Evolutionary conservation across 2,113 vertebrate species (phyloP).

Genomic region (Odocoileus virginianus): DNA sequence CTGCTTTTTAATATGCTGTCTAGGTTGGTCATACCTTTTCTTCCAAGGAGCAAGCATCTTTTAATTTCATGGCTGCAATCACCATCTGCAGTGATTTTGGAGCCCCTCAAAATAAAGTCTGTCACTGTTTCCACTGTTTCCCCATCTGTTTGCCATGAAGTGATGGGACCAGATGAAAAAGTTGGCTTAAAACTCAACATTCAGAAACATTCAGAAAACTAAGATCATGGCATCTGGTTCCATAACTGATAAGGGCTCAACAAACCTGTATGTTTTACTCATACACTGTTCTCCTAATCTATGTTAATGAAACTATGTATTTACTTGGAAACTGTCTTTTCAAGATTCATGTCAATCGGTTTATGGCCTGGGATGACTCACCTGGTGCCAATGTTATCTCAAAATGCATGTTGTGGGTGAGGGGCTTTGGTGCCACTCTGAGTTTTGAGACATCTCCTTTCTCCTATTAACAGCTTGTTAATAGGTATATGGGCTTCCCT

Average conservation of each 20-base stretch:
- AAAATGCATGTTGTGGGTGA: background rate
- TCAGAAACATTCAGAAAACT: background rate
- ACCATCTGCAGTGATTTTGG: background rate
- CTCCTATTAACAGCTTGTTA: background rate
- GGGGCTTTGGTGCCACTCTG: background rate
- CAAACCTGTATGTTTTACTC: background rate
- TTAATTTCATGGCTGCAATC: background rate
- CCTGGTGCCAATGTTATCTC: background rate
- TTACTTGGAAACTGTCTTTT: background rate
- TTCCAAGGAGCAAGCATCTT: background rate
- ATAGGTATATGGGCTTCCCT: background rate
- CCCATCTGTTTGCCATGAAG: background rate
- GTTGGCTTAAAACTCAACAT: background rate
- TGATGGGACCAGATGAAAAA: background rate
- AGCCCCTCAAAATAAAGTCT: background rate
- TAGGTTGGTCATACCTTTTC: background rate
- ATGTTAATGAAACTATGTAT: background rate
- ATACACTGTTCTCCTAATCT: background rate
- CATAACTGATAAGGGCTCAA: background rate
- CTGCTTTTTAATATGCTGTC: background rate
- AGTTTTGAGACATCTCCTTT: background rate
- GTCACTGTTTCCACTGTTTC: background rate
- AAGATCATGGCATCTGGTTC: background rate
- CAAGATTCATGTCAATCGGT: background rate
- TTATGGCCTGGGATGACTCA: background rate